These are phyloP conservation scores for Leucopsar rothschildi DNA, from an alignment of 2,113 vertebrate genomes.

Conservation along the genomic window DNA sequence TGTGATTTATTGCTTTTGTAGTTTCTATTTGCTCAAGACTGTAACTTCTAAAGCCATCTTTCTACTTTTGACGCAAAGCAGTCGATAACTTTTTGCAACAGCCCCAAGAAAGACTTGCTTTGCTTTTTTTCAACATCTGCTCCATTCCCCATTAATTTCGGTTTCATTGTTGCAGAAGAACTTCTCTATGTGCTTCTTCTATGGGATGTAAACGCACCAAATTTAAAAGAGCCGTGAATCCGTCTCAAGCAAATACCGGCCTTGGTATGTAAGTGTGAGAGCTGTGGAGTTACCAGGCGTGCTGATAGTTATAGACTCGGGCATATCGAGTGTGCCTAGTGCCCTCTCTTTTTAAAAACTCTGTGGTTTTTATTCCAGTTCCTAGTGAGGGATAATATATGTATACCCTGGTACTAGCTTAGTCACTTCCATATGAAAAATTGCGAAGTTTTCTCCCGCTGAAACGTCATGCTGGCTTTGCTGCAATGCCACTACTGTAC, in stretches of 20 bases:
- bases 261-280: background rate
- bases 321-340: background rate
- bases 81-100: conserved; percentile 56
- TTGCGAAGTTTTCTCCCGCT: background rate
- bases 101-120: conserved; percentile 20
- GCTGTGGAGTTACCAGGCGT: background rate
- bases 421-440: background rate
- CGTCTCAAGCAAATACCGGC: background rate
- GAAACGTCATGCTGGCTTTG: background rate
- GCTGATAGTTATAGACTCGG: background rate
- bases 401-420: background rate
- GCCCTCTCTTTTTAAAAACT: background rate
- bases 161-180: conserved; percentile 31
- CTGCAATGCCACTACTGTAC: background rate
- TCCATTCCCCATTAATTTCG: conserved; percentile 59
- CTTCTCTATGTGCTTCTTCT: conserved; percentile 8
- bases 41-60: conserved; percentile 67
- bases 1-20: conserved; percentile 82
- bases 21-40: conserved; percentile 63
- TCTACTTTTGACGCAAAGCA: conserved; percentile 59
- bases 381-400: background rate
- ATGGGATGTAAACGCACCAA: background rate
- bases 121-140: conserved; percentile 34
- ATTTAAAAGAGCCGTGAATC: background rate
- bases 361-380: background rate